These are phyloP conservation scores for Anguilla marmorata DNA, from an alignment of 2,797 vertebrate genomes.

Conservation along the genomic window DNA sequence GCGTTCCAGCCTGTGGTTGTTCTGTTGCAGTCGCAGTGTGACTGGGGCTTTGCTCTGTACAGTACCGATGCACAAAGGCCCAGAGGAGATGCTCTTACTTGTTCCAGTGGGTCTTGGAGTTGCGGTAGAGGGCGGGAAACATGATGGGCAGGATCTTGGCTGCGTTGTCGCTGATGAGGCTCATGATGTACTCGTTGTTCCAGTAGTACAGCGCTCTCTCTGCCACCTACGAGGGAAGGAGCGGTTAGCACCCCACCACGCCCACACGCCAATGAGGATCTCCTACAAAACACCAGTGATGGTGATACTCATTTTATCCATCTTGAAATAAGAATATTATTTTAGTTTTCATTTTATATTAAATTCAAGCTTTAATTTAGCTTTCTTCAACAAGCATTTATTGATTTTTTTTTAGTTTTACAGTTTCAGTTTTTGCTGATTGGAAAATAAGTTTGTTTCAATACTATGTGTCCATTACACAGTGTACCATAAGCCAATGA, in stretches of 20 bases:
- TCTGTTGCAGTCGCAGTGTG: not conserved
- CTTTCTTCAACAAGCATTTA: not conserved
- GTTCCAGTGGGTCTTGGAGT: slow-evolving; percentile 85
- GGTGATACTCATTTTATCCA: not conserved
- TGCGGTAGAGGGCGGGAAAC: slow-evolving; percentile 82
- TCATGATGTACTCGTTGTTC: slow-evolving; percentile 86
- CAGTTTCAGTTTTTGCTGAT: not conserved
- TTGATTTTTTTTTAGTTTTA: not conserved
- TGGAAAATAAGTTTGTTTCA: not conserved
- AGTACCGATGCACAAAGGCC: not conserved
- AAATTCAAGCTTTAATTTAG: not conserved
- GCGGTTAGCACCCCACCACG: not conserved
- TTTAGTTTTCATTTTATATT: not conserved
- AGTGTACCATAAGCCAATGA: not conserved
- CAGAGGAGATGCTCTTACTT: slow-evolving; percentile 66
- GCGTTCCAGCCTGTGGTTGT: not conserved
- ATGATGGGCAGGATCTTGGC: slow-evolving; percentile 83
- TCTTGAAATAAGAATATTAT: not conserved
- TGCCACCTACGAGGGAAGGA: slow-evolving; percentile 68
- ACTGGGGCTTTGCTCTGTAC: not conserved
- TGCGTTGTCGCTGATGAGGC: slow-evolving; percentile 80
- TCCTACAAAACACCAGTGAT: not conserved
- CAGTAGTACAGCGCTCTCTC: slow-evolving; percentile 81
- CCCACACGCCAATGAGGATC: not conserved
- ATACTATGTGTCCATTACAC: not conserved